Conservation (phyloP, 1,140 invertebrate genomes). For the Riptortus pedestris region DNA sequence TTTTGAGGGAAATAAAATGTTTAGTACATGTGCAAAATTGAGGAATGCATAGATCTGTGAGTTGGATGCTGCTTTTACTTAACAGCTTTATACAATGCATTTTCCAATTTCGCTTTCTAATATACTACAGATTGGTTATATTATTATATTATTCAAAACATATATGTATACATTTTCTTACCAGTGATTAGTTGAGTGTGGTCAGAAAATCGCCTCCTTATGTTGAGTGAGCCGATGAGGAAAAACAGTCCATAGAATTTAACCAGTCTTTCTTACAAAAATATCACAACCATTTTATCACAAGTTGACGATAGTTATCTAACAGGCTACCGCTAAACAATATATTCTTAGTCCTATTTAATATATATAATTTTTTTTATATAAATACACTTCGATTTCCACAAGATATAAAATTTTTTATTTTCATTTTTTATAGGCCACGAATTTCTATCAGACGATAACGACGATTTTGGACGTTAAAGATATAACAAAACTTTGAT, state of each 20-base stretch:
- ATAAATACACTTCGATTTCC: constrained; percentile 22
- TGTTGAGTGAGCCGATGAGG: not conserved
- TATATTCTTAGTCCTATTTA: not conserved
- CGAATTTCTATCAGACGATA: constrained; percentile 28
- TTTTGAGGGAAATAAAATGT: not conserved
- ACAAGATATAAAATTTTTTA: constrained; percentile 26
- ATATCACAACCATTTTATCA: constrained; percentile 31
- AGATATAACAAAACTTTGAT: constrained; percentile 19
- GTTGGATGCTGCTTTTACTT: too few relatives aligned
- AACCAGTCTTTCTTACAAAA: constrained; percentile 30
- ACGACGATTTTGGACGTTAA: constrained; percentile 28
- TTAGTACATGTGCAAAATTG: constrained; percentile 5
- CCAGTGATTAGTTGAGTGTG: too few relatives aligned
- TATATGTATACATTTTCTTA: too few relatives aligned
- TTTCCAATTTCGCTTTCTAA: not conserved
- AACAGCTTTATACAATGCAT: too few relatives aligned
- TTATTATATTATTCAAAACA: too few relatives aligned
- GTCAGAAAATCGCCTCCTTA: not conserved
- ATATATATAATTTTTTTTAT: constrained; percentile 14
- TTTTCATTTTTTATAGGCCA: constrained; percentile 28
- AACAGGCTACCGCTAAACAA: constrained; percentile 17
- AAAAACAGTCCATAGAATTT: constrained; percentile 19
- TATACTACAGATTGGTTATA: too few relatives aligned
- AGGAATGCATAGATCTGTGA: constrained; percentile 9
- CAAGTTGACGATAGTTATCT: constrained; percentile 23